A percentile compares a stretch with the other conserved stretches of the same genome.
Conservation (phyloP, 2,888 invertebrate genomes). For the Rhogogaster chlorosoma region DNA sequence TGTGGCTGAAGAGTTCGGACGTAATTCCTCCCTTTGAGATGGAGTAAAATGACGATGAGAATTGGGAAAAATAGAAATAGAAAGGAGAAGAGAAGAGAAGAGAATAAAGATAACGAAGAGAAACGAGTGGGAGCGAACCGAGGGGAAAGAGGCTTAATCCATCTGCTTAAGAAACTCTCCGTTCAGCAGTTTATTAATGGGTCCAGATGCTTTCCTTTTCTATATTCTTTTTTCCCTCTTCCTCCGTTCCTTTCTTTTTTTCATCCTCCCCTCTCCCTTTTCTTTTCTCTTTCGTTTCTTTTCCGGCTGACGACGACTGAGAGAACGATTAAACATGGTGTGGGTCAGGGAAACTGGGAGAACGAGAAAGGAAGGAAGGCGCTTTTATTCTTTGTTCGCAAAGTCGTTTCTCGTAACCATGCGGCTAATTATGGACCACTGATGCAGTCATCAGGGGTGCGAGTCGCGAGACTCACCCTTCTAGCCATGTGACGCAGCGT, state of each 20-base stretch:
- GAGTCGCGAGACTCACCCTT: constrained; percentile 13
- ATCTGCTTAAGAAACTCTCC: constrained; percentile 42
- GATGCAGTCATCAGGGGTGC: constrained; percentile 42
- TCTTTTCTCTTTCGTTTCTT: constrained; percentile 14
- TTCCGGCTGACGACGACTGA: neutral
- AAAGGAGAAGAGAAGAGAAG: neutral
- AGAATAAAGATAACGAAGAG: constrained; percentile 24
- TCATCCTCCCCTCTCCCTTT: neutral
- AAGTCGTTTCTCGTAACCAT: constrained; percentile 43
- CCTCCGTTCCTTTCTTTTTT: neutral
- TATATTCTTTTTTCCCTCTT: constrained; percentile 34
- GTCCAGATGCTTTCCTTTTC: constrained; percentile 44
- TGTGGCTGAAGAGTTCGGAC: constrained; percentile 5
- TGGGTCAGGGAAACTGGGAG: neutral
- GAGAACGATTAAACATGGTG: constrained; percentile 22
- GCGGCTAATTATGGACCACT: constrained; percentile 40
- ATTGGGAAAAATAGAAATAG: neutral
- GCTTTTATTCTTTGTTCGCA: constrained; percentile 32
- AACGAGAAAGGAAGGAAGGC: constrained; percentile 16
- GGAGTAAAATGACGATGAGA: neutral
- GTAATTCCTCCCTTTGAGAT: neutral
- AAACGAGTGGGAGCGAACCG: constrained; percentile 28
- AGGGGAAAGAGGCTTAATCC: constrained; percentile 32
- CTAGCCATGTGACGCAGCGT: constrained; percentile 31
- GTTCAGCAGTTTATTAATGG: constrained; percentile 49